Evolutionary conservation across 2,888 invertebrate genomes (phyloP).

Genomic region (Gryllus longicercus): DNA sequence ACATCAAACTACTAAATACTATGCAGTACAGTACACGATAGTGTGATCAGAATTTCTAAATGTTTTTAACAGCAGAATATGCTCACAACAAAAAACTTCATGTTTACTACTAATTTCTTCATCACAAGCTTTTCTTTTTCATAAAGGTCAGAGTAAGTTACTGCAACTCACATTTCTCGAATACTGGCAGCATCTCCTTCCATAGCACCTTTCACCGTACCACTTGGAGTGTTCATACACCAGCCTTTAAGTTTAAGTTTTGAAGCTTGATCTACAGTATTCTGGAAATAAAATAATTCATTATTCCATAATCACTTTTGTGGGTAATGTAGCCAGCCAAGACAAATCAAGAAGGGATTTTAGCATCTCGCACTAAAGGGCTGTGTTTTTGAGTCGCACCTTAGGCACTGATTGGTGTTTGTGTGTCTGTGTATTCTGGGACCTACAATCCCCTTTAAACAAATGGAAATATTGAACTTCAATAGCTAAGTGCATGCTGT

Average conservation of each 20-base stretch:
- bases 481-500: no score
- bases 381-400: no score
- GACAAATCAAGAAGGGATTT: neutral
- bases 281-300: constrained; percentile 47
- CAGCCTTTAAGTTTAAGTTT: constrained; percentile 64
- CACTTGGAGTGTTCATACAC: constrained; percentile 67
- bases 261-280: constrained; percentile 62
- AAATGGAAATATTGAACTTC: no score
- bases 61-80: no score
- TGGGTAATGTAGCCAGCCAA: neutral
- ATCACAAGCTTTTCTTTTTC: neutral
- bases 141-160: neutral
- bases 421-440: no score
- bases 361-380: neutral
- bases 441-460: no score
- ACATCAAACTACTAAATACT: no score
- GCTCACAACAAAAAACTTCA: neutral
- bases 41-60: no score
- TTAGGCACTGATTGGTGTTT: no score
- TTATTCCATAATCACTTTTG: neutral
- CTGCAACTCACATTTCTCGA: constrained; percentile 53
- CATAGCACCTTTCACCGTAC: constrained; percentile 65
- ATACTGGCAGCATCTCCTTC: constrained; percentile 61
- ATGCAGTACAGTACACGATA: no score
- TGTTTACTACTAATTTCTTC: neutral